These are phyloP conservation scores for Spodoptera litura DNA, from an alignment of 1,140 invertebrate species.

Conservation along the genomic window DNA sequence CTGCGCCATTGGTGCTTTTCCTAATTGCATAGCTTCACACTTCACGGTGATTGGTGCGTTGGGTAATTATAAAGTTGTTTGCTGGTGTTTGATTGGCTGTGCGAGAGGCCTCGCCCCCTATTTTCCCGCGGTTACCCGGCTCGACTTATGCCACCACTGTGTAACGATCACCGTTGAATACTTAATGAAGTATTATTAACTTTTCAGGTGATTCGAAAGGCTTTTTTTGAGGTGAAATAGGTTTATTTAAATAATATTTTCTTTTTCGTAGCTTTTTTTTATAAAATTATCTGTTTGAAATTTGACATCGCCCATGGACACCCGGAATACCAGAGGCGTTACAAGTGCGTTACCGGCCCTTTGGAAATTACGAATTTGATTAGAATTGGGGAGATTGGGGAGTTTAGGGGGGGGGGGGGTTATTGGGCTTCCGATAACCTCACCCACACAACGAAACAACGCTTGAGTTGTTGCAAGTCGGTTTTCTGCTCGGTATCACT, in stretches of 20 bases:
- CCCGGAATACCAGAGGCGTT: too few relatives aligned
- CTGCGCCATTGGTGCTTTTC: conserved; percentile 63
- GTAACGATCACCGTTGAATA: conserved; percentile 64
- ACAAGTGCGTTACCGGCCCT: too few relatives aligned
- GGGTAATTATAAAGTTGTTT: conserved; percentile 33
- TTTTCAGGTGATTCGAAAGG: conserved; percentile 46
- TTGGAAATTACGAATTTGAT: too few relatives aligned
- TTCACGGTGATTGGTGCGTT: conserved; percentile 61
- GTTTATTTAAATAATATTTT: conserved; percentile 38
- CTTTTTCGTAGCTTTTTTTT: too few relatives aligned
- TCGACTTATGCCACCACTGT: conserved; percentile 62
- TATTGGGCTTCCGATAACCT: too few relatives aligned
- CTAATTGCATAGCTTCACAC: conserved; percentile 69
- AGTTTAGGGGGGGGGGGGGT: too few relatives aligned
- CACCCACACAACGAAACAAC: too few relatives aligned
- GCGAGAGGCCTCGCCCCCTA: conserved; percentile 57
- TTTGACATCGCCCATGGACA: too few relatives aligned
- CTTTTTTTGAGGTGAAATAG: conserved; percentile 50
- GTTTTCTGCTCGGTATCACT: too few relatives aligned
- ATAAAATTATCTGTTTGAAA: too few relatives aligned
- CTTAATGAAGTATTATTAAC: conserved; percentile 70
- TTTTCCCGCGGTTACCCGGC: conserved; percentile 56
- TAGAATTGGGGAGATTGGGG: too few relatives aligned
- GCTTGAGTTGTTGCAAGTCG: too few relatives aligned
- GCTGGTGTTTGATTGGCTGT: conserved; percentile 33